Conservation (phyloP, 2,113 vertebrate genomes). For the Acinonyx jubatus region DNA sequence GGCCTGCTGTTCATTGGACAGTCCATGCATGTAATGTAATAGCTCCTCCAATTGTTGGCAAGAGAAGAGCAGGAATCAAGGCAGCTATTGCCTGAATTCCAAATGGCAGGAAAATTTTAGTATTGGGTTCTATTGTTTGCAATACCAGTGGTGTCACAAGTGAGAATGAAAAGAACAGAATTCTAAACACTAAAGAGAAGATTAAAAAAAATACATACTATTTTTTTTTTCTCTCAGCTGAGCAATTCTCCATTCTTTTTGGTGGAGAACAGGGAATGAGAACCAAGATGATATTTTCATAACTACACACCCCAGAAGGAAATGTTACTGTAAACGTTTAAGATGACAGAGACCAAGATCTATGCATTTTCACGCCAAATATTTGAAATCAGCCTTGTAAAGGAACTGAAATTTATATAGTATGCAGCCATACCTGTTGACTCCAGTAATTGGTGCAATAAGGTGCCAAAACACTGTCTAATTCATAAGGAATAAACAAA, state of each 20-base stretch:
- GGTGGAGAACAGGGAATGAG: background rate
- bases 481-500: background rate
- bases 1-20: conserved; percentile 57
- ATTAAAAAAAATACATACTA: background rate
- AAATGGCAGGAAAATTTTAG: conserved; percentile 9
- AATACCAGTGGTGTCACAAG: background rate
- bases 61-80: conserved; percentile 11
- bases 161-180: conserved; percentile 36
- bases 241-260: background rate
- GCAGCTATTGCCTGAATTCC: conserved; percentile 4
- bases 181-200: background rate
- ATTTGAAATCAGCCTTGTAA: conserved; percentile 44
- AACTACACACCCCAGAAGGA: background rate
- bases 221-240: background rate
- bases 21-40: conserved; percentile 37
- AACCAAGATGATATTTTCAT: conserved; percentile 14
- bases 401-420: background rate
- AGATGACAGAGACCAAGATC: background rate
- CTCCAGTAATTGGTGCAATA: background rate
- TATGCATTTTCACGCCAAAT: background rate
- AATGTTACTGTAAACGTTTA: background rate
- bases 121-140: background rate
- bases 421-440: background rate
- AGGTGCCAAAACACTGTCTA: background rate
- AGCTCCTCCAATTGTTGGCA: conserved; percentile 24